A percentile compares a stretch with the other conserved stretches of the same genome.
Evolutionary conservation across 2,888 invertebrate species (phyloP).

Genomic region (Oegoconia quadripuncta): DNA sequence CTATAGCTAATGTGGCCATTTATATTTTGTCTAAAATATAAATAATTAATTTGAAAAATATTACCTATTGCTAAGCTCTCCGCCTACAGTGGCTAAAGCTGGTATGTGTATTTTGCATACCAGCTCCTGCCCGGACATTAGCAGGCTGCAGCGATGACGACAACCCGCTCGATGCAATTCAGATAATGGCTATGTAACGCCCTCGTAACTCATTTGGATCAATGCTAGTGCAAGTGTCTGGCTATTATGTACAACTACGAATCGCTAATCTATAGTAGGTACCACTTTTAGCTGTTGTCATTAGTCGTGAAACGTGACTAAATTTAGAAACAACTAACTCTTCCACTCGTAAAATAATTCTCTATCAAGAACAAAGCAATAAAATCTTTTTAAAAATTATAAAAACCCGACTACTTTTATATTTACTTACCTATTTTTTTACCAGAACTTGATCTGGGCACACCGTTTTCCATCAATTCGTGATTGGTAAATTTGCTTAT

Average conservation of each 20-base stretch:
- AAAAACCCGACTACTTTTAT: too few relatives aligned
- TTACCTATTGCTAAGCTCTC: conserved; percentile 9
- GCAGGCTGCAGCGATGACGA: conserved; percentile 22
- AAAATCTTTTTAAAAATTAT: too few relatives aligned
- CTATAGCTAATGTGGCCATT: background rate
- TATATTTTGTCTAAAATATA: too few relatives aligned
- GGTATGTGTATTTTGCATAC: conserved; percentile 8
- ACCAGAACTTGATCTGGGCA: too few relatives aligned
- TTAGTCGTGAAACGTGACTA: conserved; percentile 32
- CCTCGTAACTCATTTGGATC: conserved; percentile 34
- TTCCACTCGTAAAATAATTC: too few relatives aligned
- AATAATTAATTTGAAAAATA: conserved; percentile 12
- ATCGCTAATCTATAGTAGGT: conserved; percentile 39
- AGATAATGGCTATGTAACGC: conserved; percentile 38
- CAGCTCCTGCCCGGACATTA: conserved; percentile 17
- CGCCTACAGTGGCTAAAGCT: conserved; percentile 17
- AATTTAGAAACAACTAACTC: too few relatives aligned
- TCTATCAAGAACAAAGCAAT: too few relatives aligned
- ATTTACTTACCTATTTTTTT: too few relatives aligned
- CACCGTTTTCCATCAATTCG: too few relatives aligned
- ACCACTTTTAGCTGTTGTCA: conserved; percentile 22
- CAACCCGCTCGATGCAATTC: conserved; percentile 24
- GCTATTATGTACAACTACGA: conserved; percentile 23
- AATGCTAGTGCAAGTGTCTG: conserved; percentile 22
- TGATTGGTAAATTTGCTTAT: too few relatives aligned